Base-by-base conservation (phyloP, 2,113 vertebrate genomes). In the Coptodon bakossiorum region DNA sequence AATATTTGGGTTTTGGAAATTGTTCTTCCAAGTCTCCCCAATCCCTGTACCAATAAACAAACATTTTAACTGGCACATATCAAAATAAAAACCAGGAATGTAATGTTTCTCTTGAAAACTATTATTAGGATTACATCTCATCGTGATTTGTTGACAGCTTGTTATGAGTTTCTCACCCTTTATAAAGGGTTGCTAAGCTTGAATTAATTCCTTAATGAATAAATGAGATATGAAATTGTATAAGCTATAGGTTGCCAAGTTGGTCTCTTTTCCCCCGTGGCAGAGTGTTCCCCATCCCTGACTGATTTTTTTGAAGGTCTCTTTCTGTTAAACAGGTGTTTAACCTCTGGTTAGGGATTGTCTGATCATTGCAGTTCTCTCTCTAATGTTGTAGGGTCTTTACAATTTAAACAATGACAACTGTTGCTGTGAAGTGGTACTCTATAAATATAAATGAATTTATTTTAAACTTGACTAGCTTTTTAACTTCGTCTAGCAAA, bases 21-120 rank as follows among this genome's bases (percentile, higher is more conserved):
- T 73, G 22, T 45, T 27, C 0, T 76, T 48, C 24, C 68, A 76
- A 48, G 2, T 29, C 9, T 76, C 43, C 11, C 19, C 63, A 40
- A 2, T 68, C n/a, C 36, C 63, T 68, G n/a, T 0, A 68, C n/a
- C 8, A 73, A 1, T 22, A 66, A 43, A 45, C 40, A 73, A 45
- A 45, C 14, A 0, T 45, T 45, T 16, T 27, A 45, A 73, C 66
- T 73, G 38, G 8, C 66, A 0, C 22, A 73, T 16, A 45, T 73
- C 8, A 73, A 68, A 24, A 68, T 4, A 40, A 9, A 43, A 24
- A 63, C 16, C n/a, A 71, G 12, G 12, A 71, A 71, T 40, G 0
- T 43, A 14, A 71, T 71, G 40, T 73, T 73, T 45, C 24, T 76
- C 43, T 31, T 50, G 16, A 48, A 48, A 76, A 29, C 24, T 48